Conservation (phyloP, 2,113 vertebrate species). For the Romanogobio albipinnatus region DNA sequence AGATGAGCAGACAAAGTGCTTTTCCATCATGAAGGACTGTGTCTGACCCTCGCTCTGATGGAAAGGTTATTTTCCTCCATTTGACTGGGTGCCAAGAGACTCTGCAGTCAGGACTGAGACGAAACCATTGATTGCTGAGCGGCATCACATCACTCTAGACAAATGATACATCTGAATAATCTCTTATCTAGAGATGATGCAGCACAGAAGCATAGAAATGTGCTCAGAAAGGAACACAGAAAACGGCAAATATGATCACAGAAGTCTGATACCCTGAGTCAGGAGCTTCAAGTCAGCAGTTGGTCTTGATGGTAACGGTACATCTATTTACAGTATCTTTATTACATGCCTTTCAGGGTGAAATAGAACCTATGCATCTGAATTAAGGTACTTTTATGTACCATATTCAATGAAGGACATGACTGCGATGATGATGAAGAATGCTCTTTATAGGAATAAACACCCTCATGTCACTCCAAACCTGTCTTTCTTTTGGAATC, state of each 20-base stretch:
- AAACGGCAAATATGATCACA: neutral
- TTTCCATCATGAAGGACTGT: constrained; percentile 45
- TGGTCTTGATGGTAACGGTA: neutral
- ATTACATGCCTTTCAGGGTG: neutral
- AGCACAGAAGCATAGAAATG: constrained; percentile 34
- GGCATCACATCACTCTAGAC: constrained; percentile 44
- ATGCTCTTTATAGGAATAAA: neutral
- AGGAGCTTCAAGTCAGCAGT: neutral
- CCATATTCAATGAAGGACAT: neutral
- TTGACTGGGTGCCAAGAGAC: constrained; percentile 42
- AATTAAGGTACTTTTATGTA: neutral
- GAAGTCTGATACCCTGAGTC: constrained; percentile 12
- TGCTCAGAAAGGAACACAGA: constrained; percentile 2
- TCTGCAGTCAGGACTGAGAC: constrained; percentile 39
- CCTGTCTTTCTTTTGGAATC: too few relatives aligned
- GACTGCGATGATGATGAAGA: neutral
- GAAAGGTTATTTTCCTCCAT: constrained; percentile 56
- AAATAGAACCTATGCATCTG: neutral
- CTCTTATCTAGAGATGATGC: constrained; percentile 3
- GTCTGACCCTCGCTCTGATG: constrained; percentile 34
- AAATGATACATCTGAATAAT: constrained; percentile 67
- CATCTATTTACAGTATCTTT: neutral
- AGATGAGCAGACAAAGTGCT: constrained; percentile 16
- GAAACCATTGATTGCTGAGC: constrained; percentile 45
- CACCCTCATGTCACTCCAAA: too few relatives aligned